Percentiles rank a stretch among this genome's conserved stretches.
Evolutionary conservation across 1,140 invertebrate genomes (phyloP).

Genomic region (Drosophila pruinosa): DNA sequence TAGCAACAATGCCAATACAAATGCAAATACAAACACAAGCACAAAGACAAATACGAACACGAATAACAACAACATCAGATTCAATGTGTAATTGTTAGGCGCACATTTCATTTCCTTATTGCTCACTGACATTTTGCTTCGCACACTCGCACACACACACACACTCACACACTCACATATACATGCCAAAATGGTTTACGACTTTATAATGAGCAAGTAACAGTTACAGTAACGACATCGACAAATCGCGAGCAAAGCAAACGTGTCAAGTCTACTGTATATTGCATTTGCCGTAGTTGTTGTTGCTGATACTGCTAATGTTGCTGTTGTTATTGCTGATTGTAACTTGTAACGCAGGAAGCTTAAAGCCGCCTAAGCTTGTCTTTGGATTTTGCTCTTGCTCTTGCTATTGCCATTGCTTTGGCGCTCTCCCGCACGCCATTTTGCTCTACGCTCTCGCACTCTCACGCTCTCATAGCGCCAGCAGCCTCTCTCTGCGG

Average conservation of each 20-base stretch:
- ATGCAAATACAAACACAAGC: constrained; percentile 12
- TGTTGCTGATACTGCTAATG: neutral
- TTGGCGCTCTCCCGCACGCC: neutral
- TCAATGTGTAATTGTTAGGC: constrained; percentile 75
- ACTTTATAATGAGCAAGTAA: too few relatives aligned
- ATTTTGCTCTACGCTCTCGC: constrained; percentile 5
- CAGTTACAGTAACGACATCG: constrained; percentile 33
- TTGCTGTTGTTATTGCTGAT: constrained; percentile 19
- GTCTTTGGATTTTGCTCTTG: too few relatives aligned
- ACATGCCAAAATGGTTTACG: too few relatives aligned
- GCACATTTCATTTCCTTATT: constrained; percentile 81
- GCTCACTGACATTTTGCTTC: constrained; percentile 75
- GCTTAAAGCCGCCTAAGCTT: constrained; percentile 37
- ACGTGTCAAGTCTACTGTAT: constrained; percentile 27
- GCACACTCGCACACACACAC: constrained; percentile 38
- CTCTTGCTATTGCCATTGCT: too few relatives aligned
- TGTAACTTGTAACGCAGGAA: constrained; percentile 52
- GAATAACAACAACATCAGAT: constrained; percentile 32
- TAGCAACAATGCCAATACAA: constrained; percentile 17
- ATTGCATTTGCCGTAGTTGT: constrained; percentile 39
- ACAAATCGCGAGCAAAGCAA: constrained; percentile 44
- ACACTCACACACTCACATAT: constrained; percentile 14
- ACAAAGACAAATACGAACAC: neutral
- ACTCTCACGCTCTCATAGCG: neutral
- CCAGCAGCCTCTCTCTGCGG: constrained; percentile 5